A percentile compares a stretch with the other conserved stretches of the same genome.
phyloP scores from a whole-genome alignment of 2,888 invertebrate species.

The Desoria tigrina region DNA sequence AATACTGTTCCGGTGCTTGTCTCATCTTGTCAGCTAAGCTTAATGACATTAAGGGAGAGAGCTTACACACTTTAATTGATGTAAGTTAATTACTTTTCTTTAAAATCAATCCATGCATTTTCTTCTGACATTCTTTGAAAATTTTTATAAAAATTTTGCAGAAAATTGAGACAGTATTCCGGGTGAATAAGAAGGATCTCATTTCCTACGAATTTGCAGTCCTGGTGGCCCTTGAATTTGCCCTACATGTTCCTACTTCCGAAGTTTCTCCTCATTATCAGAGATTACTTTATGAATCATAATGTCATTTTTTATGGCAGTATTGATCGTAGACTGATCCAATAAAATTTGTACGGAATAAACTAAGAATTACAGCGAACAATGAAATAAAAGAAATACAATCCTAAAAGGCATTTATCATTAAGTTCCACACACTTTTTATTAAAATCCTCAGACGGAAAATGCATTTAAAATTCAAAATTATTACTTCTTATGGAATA shows the following conservation, averaged over 20 bases:
- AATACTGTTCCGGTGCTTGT: constrained; percentile 93
- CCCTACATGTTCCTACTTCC: constrained; percentile 84
- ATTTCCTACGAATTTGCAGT: constrained; percentile 91
- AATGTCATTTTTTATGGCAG: no score
- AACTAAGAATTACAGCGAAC: no score
- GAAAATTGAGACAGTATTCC: constrained; percentile 87
- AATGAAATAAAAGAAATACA: no score
- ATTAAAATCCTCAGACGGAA: no score
- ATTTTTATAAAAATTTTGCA: constrained; percentile 58
- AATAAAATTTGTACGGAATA: no score
- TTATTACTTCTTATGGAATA: no score
- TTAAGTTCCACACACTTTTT: no score
- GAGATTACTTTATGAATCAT: constrained; percentile 62
- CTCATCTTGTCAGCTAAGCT: constrained; percentile 91
- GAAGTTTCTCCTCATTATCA: constrained; percentile 95
- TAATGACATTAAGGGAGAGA: constrained; percentile 92
- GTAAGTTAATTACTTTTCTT: constrained; percentile 59
- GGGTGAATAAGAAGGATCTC: constrained; percentile 85
- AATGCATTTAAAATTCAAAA: no score
- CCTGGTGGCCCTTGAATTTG: constrained; percentile 90
- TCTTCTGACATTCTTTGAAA: no score
- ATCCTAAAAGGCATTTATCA: no score
- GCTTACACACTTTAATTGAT: constrained; percentile 83
- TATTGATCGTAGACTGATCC: no score
- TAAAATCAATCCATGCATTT: background rate